These are phyloP conservation scores for Ophiothrix spiculata DNA, from an alignment of 35 echinoderm and acorn worm species.

Conservation along the genomic window DNA sequence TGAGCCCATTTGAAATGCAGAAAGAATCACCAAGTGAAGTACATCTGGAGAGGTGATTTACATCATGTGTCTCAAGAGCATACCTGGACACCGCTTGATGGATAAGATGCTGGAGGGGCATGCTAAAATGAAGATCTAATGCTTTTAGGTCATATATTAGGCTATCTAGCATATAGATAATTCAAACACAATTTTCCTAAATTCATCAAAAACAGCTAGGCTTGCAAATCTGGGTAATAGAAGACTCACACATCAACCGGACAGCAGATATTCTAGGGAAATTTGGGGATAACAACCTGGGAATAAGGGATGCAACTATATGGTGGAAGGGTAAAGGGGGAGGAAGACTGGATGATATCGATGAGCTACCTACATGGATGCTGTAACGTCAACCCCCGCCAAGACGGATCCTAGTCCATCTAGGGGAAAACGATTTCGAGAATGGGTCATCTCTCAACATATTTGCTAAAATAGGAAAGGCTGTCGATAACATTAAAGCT, in stretches of 20 bases:
- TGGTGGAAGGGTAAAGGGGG: not conserved
- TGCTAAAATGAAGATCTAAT: not conserved
- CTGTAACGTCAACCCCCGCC: not conserved
- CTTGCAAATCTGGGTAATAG: not conserved
- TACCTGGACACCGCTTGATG: too few relatives aligned
- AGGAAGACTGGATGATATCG: not conserved
- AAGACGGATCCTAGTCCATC: not conserved
- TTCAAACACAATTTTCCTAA: not conserved
- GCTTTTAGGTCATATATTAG: constrained; percentile 22
- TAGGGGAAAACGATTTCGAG: not conserved
- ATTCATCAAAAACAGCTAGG: not conserved
- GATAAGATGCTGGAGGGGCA: too few relatives aligned
- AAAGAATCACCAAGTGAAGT: too few relatives aligned
- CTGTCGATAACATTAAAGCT: not conserved
- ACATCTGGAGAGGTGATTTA: too few relatives aligned
- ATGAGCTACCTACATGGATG: not conserved
- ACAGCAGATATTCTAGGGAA: not conserved
- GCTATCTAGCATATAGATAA: not conserved
- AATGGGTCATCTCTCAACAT: not conserved
- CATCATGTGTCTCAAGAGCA: too few relatives aligned
- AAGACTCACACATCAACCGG: not conserved
- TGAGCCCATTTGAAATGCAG: too few relatives aligned
- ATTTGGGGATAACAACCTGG: not conserved
- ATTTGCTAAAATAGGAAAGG: not conserved
- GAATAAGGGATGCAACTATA: too few relatives aligned